phyloP scores from a whole-genome alignment of 1,140 invertebrate species.

The Theocolax elegans region DNA sequence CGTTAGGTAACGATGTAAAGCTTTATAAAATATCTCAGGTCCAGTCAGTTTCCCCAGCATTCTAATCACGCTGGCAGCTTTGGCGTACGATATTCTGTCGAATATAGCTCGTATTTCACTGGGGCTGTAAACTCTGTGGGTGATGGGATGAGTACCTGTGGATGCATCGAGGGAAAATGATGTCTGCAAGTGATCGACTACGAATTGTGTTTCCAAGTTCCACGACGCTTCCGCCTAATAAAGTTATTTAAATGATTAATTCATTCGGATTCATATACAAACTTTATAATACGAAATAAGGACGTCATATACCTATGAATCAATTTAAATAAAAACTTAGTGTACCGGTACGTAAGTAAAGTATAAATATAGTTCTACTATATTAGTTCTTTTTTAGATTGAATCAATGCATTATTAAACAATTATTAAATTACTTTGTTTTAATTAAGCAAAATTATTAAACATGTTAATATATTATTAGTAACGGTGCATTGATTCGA shows the following conservation, averaged over 20 bases:
- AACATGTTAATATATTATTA: too few species aligned
- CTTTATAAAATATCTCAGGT: constrained; percentile 74
- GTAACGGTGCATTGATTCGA: too few species aligned
- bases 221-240: constrained; percentile 71
- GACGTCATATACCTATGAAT: too few species aligned
- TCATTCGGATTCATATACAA: not conserved
- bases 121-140: constrained; percentile 75
- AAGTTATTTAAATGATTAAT: too few species aligned
- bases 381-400: too few species aligned
- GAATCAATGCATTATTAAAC: too few species aligned
- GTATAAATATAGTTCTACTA: too few species aligned
- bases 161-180: constrained; percentile 80
- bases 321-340: too few species aligned
- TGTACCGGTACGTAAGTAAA: too few species aligned
- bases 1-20: constrained; percentile 73
- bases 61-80: constrained; percentile 83
- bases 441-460: too few species aligned
- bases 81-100: constrained; percentile 86
- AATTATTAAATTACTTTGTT: too few species aligned
- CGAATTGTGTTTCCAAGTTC: constrained; percentile 79
- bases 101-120: constrained; percentile 85
- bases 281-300: too few species aligned
- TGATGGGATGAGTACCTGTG: constrained; percentile 79
- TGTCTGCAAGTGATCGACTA: constrained; percentile 75
- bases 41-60: constrained; percentile 85